Percentiles rank a stretch among this genome's conserved stretches.
phyloP scores from a whole-genome alignment of 2,113 vertebrate species.

The Antigone vipio region DNA sequence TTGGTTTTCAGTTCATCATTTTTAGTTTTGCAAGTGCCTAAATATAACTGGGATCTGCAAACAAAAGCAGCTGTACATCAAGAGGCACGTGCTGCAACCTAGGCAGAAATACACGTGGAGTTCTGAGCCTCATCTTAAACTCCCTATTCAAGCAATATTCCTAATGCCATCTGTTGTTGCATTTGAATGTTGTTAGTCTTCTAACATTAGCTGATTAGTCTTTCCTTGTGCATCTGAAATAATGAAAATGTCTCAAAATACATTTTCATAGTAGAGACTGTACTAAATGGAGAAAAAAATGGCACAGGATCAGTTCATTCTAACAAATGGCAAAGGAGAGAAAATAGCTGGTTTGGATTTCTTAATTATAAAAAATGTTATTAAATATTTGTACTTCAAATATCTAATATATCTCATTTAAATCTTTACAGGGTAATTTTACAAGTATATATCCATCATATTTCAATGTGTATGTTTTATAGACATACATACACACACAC shows the following conservation, averaged over 20 bases:
- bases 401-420: background rate
- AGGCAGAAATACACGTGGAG: background rate
- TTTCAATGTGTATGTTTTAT: background rate
- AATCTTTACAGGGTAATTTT: background rate
- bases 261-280: background rate
- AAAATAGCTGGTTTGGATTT: background rate
- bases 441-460: background rate
- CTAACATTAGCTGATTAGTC: constrained; percentile 27
- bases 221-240: constrained; percentile 21
- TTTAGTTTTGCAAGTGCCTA: background rate
- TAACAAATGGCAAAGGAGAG: background rate
- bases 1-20: background rate
- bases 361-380: background rate
- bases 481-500: too few species aligned
- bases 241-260: constrained; percentile 35
- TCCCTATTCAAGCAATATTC: constrained; percentile 1
- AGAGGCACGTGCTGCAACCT: background rate
- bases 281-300: background rate
- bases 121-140: background rate
- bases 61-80: background rate
- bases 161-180: constrained; percentile 40
- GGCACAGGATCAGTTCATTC: background rate
- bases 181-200: background rate
- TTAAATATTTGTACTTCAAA: background rate
- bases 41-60: background rate